phyloP scores from a whole-genome alignment of 2,113 vertebrate genomes.

The Kryptolebias marmoratus region DNA sequence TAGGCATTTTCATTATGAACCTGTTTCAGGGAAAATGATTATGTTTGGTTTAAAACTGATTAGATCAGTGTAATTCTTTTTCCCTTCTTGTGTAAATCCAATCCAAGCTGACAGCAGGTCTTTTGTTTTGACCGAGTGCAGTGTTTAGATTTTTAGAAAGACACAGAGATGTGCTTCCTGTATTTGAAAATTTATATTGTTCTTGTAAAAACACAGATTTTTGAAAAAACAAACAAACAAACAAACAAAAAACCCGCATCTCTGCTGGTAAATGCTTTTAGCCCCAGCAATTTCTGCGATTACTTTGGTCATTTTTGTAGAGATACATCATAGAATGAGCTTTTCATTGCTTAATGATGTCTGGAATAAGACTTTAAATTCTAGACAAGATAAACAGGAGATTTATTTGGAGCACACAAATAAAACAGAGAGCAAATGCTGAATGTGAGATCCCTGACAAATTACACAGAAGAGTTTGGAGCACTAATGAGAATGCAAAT shows the following conservation, averaged over 20 bases:
- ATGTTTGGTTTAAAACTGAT: conserved; percentile 52
- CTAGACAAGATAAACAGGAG: neutral
- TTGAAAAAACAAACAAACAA: too few relatives aligned
- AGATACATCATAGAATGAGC: too few relatives aligned
- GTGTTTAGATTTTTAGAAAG: conserved; percentile 29
- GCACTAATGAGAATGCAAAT: neutral
- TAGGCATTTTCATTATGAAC: conserved; percentile 37
- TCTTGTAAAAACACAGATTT: too few relatives aligned
- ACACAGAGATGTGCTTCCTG: conserved; percentile 4
- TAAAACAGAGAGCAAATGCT: neutral
- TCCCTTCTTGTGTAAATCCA: conserved; percentile 46
- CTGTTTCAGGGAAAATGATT: conserved; percentile 39
- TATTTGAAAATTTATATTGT: too few relatives aligned
- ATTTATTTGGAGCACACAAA: neutral
- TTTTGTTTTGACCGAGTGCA: neutral
- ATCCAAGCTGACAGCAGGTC: conserved; percentile 25
- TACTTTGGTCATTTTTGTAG: too few relatives aligned
- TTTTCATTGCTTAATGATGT: too few relatives aligned
- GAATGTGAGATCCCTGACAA: too few relatives aligned
- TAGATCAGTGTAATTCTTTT: conserved; percentile 31
- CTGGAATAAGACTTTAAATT: too few relatives aligned
- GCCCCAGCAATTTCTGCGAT: too few relatives aligned
- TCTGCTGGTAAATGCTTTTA: too few relatives aligned
- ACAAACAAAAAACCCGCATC: too few relatives aligned
- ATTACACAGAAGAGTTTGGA: neutral